Base-by-base conservation (phyloP, 2,113 vertebrate species). In the Chionomys nivalis region DNA sequence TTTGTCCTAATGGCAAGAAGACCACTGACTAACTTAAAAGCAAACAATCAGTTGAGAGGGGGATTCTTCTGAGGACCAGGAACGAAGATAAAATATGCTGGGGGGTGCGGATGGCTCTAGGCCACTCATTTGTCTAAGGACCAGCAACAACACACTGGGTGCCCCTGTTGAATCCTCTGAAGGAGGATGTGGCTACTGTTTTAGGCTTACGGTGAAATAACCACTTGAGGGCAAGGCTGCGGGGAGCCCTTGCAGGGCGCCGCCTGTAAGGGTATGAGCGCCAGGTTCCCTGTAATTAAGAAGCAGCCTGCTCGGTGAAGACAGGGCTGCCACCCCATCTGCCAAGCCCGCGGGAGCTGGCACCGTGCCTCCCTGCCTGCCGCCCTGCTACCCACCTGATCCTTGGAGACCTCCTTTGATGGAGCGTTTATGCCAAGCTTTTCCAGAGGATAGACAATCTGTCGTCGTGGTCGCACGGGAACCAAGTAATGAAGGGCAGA, bases 371-470 rank as follows among this genome's bases (percentile, higher is more conserved):
- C 98, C 97, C 96, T 98, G 98, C 98, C 98, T 98, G 98, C 97
- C 89, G 97, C 98, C 98, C 98, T 94, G 98, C 95, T 98, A 99
- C 99, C 99, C 99, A 99, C 99, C 99, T 99, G 99, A 94, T 99
- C 98, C 98, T 98, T 97, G 86, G 98, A 99, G 99, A 99, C 98
- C 95, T 94, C 98, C 96, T 98, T 98, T 96, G 99, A 99, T 14
- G 99, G 99, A 96, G 99, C 99, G 65, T 99, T 99, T 98, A 97
- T 97, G 98, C 99, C 99, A 98, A 99, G 99, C 98, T 99, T 99
- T 98, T 99, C 98, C 99, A 99, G 99, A 73, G 99, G 99, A 98
- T 99, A 99, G 98, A 99, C 98, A 99, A 99, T 99, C 99, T 99
- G 99, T 97, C 98, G 99, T 97, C 99, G 99, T 1, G 99, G 99